Evolutionary conservation across 1,140 invertebrate species (phyloP).

Genomic region (Anastrepha ludens): DNA sequence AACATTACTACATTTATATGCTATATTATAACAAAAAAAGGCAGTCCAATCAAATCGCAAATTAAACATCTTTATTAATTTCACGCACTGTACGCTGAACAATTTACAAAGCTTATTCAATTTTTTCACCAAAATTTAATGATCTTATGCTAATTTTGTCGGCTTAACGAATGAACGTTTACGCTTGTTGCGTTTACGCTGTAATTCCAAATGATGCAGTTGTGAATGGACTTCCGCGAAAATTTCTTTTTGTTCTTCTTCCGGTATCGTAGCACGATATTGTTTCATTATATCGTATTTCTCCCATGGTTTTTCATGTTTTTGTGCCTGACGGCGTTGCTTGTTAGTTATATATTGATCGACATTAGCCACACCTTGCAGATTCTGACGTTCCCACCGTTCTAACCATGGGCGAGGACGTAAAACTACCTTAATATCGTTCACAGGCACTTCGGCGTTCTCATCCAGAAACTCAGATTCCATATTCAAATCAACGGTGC

Average conservation of each 20-base stretch:
- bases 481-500: conserved; percentile 95
- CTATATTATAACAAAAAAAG: too few species aligned
- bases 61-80: too few species aligned
- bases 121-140: too few species aligned
- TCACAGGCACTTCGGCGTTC: conserved; percentile 88
- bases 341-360: conserved; percentile 79
- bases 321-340: conserved; percentile 77
- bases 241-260: conserved; percentile 90
- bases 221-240: conserved; percentile 88
- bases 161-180: conserved; percentile 81
- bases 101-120: too few species aligned
- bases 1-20: too few species aligned
- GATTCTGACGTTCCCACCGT: conserved; percentile 87
- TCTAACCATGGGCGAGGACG: conserved; percentile 90
- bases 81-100: too few species aligned
- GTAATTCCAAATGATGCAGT: conserved; percentile 81
- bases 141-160: conserved; percentile 76
- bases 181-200: conserved; percentile 81
- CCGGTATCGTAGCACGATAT: conserved; percentile 89
- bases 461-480: conserved; percentile 86
- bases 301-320: conserved; percentile 85
- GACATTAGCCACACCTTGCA: conserved; percentile 85
- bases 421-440: conserved; percentile 88
- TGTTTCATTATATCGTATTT: conserved; percentile 96
- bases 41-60: too few species aligned